Conservation (phyloP, 2,113 vertebrate species). For the Muscicapa adusta region DNA sequence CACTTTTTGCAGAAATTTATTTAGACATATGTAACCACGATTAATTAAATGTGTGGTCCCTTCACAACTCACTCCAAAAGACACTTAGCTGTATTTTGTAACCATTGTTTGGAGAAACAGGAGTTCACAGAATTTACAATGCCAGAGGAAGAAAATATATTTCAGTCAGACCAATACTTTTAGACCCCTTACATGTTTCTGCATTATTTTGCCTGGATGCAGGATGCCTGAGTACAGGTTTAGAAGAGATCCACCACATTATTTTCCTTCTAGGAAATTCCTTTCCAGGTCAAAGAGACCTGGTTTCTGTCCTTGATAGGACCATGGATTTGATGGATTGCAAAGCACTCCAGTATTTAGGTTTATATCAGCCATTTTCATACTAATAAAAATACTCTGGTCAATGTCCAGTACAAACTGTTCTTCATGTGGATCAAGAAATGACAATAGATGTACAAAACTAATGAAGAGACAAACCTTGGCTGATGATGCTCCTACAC, state of each 20-base stretch:
- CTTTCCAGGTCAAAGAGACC: neutral
- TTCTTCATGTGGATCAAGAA: neutral
- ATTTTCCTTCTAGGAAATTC: neutral
- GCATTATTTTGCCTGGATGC: neutral
- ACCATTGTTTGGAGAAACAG: neutral
- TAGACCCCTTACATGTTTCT: neutral
- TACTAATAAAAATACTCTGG: neutral
- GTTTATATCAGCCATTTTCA: neutral
- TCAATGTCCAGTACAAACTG: neutral
- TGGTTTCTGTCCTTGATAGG: neutral
- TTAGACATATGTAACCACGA: conserved; percentile 55
- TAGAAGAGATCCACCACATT: neutral
- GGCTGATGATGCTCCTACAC: neutral
- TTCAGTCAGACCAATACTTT: neutral
- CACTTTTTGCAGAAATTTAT: conserved; percentile 64
- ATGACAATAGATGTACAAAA: neutral
- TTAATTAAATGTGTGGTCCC: conserved; percentile 33
- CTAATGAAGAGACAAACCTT: neutral
- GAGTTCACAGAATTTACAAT: neutral
- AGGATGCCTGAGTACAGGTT: neutral
- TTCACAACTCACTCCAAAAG: neutral
- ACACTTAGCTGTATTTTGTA: neutral
- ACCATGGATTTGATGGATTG: neutral
- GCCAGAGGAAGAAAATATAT: neutral
- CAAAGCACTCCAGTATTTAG: neutral